These are phyloP conservation scores for silkworm (Bombyx mori) DNA, from an alignment of 1,140 invertebrate genomes.

Conservation along the genomic window DNA sequence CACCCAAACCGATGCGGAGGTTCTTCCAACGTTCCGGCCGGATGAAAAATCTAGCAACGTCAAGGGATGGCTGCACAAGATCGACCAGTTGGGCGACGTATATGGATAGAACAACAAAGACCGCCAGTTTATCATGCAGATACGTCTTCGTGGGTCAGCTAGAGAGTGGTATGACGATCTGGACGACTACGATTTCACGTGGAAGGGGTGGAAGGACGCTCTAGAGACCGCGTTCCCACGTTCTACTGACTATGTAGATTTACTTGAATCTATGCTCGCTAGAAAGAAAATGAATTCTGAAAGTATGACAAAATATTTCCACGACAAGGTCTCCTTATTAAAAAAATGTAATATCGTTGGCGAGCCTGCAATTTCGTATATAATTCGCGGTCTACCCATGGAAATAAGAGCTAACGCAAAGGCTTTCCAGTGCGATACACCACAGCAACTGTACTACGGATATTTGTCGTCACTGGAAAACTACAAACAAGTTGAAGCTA, in stretches of 20 bases:
- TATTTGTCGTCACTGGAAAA: conserved; percentile 14
- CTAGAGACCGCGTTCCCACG: conserved; percentile 25
- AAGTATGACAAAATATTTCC: conserved; percentile 31
- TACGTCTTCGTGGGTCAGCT: background rate
- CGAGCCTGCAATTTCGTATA: conserved; percentile 7
- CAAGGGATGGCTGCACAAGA: conserved; percentile 27
- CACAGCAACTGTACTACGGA: conserved; percentile 22
- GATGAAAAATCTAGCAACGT: conserved; percentile 21
- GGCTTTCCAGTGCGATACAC: conserved; percentile 9
- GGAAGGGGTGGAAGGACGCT: conserved; percentile 25
- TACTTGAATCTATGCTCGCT: conserved; percentile 19
- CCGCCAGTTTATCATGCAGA: conserved; percentile 9
- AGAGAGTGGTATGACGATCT: conserved; percentile 1
- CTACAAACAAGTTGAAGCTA: conserved; percentile 9
- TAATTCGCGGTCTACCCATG: conserved; percentile 27
- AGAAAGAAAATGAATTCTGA: conserved; percentile 18
- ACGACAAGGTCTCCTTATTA: conserved; percentile 24
- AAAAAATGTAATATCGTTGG: conserved; percentile 25
- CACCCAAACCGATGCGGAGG: conserved; percentile 16
- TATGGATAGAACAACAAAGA: conserved; percentile 20
- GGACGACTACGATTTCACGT: conserved; percentile 7
- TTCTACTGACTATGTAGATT: conserved; percentile 18
- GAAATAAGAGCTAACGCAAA: conserved; percentile 24
- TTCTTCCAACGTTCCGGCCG: conserved; percentile 25
- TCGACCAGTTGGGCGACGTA: conserved; percentile 23